These are phyloP conservation scores for Pachydiplax longipennis DNA, from an alignment of 2,888 invertebrate genomes.

Conservation along the genomic window DNA sequence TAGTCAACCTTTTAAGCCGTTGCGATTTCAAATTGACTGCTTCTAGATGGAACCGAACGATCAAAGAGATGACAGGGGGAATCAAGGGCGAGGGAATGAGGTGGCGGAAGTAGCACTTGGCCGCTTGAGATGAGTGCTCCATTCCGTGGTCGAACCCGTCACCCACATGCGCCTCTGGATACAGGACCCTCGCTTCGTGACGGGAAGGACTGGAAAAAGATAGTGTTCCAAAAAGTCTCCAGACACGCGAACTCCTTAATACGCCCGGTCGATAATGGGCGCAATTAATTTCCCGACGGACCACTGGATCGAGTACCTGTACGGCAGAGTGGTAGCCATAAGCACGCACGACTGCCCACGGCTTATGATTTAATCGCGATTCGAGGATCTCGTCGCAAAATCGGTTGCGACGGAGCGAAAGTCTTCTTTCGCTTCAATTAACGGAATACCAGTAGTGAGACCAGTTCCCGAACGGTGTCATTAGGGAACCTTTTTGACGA, in stretches of 20 bases:
- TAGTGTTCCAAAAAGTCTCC: not conserved
- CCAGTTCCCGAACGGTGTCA: no score
- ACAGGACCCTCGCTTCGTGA: conserved; percentile 16
- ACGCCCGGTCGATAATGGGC: not conserved
- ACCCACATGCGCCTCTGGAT: conserved; percentile 12
- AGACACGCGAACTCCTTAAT: not conserved
- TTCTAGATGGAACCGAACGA: not conserved
- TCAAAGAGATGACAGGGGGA: not conserved
- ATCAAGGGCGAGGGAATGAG: not conserved
- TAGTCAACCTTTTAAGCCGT: no score
- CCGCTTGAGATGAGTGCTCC: not conserved
- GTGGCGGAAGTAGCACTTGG: not conserved
- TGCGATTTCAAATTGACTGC: no score
- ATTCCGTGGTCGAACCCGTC: conserved; percentile 14
- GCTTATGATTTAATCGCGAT: not conserved
- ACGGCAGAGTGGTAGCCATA: not conserved
- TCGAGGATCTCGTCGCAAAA: not conserved
- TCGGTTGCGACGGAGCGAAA: not conserved
- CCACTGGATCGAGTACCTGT: not conserved
- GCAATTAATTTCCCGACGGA: conserved; percentile 16
- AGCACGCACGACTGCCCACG: not conserved
- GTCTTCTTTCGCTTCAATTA: not conserved
- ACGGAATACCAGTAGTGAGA: not conserved
- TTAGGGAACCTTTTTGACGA: no score
- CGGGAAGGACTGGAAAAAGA: not conserved